Evolutionary conservation across 2,113 vertebrate species (phyloP).

Genomic region (Tetrao urogallus): DNA sequence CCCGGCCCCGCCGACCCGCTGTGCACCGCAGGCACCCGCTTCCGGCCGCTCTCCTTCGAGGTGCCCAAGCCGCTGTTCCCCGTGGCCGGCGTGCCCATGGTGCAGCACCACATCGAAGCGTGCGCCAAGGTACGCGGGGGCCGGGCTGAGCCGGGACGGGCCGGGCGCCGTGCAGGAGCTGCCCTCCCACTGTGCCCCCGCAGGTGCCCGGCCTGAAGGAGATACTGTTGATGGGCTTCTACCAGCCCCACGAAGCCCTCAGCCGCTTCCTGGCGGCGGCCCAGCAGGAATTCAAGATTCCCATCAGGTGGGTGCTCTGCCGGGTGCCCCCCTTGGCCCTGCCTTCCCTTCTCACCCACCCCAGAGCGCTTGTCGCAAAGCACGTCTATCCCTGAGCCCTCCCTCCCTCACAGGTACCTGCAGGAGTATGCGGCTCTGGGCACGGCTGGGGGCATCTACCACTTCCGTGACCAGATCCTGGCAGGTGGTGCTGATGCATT

Average conservation of each 20-base stretch:
- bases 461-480: slow-evolving; percentile 98
- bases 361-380: rapidly evolving
- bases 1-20: neutral
- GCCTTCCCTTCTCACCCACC: neutral
- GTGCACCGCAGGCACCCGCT: slow-evolving; percentile 85
- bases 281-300: slow-evolving; percentile 94
- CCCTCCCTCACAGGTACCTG: slow-evolving; percentile 80
- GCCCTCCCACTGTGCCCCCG: neutral
- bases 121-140: slow-evolving; percentile 86
- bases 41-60: slow-evolving; percentile 95
- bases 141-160: rapidly evolving
- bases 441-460: slow-evolving; percentile 96
- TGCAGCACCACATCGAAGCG: slow-evolving; percentile 96
- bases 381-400: too few species aligned
- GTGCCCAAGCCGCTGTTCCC: slow-evolving; percentile 97
- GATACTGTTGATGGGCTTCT: slow-evolving; percentile 96
- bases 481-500: slow-evolving; percentile 91
- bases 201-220: slow-evolving; percentile 95
- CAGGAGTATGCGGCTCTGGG: slow-evolving; percentile 95
- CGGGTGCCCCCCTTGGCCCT: too few species aligned
- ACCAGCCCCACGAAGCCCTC: slow-evolving; percentile 94
- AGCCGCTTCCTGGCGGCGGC: slow-evolving; percentile 87
- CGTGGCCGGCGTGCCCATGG: slow-evolving; percentile 94
- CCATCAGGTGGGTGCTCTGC: slow-evolving; percentile 80
- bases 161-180: neutral